Evolutionary conservation across 2,888 invertebrate genomes (phyloP).

Genomic region (Caenorhabditis sp.): DNA sequence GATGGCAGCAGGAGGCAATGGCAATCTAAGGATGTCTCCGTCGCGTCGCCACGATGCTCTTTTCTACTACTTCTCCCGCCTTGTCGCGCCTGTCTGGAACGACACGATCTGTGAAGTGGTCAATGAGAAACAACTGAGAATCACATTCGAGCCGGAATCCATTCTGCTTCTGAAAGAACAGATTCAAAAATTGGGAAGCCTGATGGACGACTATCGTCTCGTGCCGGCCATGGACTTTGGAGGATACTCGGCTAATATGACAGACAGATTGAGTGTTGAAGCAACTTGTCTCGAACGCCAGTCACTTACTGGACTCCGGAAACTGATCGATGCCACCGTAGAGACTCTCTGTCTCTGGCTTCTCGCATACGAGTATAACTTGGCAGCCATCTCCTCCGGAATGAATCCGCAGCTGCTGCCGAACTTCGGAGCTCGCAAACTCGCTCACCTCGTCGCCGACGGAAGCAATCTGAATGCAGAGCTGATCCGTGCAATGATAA

Average conservation of each 20-base stretch:
- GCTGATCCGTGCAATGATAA: constrained; percentile 67
- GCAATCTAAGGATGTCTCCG: constrained; percentile 75
- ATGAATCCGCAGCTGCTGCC: constrained; percentile 55
- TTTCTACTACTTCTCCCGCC: constrained; percentile 90
- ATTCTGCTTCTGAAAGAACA: constrained; percentile 42
- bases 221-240: constrained; percentile 64
- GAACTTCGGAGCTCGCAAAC: constrained; percentile 49
- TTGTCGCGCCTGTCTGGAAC: constrained; percentile 90
- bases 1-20: constrained; percentile 11
- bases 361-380: constrained; percentile 91
- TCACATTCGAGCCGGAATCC: constrained; percentile 37
- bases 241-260: constrained; percentile 28
- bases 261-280: constrained; percentile 68
- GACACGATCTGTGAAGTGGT: constrained; percentile 52
- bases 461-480: constrained; percentile 60
- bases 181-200: constrained; percentile 48
- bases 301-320: constrained; percentile 80
- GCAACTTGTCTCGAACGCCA: constrained; percentile 66
- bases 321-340: constrained; percentile 82
- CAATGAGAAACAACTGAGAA: constrained; percentile 42
- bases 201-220: constrained; percentile 68
- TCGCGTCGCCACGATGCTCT: constrained; percentile 94
- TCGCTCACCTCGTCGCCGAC: constrained; percentile 66
- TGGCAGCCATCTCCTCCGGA: constrained; percentile 82
- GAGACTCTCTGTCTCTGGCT: constrained; percentile 95